phyloP scores from a whole-genome alignment of 2,797 vertebrate species.

The Acridotheres tristis region DNA sequence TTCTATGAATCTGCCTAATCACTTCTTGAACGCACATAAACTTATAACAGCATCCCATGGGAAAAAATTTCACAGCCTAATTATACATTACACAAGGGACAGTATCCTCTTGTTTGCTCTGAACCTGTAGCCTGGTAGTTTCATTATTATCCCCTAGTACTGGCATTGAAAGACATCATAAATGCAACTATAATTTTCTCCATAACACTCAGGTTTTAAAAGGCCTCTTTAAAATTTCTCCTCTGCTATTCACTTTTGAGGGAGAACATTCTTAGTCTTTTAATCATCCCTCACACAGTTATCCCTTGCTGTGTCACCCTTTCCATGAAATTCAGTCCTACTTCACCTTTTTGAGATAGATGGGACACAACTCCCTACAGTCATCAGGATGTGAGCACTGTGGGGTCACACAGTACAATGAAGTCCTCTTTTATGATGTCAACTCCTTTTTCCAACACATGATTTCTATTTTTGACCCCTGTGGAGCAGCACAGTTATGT shows the following conservation, averaged over 20 bases:
- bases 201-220: neutral
- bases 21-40: neutral
- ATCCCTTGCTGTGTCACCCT: neutral
- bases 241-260: constrained; percentile 6
- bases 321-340: neutral
- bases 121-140: neutral
- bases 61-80: neutral
- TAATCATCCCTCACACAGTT: neutral
- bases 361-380: neutral
- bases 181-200: neutral
- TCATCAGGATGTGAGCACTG: neutral
- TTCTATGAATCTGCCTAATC: neutral
- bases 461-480: neutral
- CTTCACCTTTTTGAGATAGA: neutral
- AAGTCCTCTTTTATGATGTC: neutral
- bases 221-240: constrained; percentile 18
- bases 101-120: neutral
- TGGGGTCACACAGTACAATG: neutral
- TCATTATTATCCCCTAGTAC: neutral
- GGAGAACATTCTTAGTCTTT: neutral
- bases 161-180: neutral
- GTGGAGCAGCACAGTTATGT: neutral
- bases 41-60: neutral
- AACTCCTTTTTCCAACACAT: neutral
- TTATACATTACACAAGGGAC: neutral